A percentile compares a stretch with the other conserved stretches of the same genome.
Evolutionary conservation across 2,888 invertebrate species (phyloP).

Genomic region (Leptinotarsa haldemani): DNA sequence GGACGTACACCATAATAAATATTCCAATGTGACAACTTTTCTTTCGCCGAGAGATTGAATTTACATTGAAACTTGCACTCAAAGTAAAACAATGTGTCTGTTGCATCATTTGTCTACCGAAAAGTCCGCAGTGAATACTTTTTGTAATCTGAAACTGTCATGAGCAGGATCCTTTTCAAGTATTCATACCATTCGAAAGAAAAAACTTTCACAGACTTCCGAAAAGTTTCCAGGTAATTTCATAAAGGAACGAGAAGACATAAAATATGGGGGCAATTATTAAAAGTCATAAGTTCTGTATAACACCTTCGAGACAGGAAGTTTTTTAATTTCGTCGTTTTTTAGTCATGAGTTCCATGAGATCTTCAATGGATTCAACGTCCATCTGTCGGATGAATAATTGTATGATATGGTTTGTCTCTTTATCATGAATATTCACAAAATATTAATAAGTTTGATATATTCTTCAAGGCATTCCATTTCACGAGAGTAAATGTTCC

Average conservation of each 20-base stretch:
- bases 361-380: background rate
- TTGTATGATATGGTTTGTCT: too few relatives aligned
- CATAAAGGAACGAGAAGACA: constrained; percentile 42
- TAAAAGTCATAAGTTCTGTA: constrained; percentile 44
- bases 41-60: constrained; percentile 14
- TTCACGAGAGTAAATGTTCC: too few relatives aligned
- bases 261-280: constrained; percentile 50
- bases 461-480: too few relatives aligned
- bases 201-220: constrained; percentile 47
- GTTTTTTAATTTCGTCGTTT: constrained; percentile 26
- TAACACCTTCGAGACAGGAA: constrained; percentile 19
- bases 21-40: constrained; percentile 1
- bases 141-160: constrained; percentile 53
- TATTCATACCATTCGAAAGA: constrained; percentile 47
- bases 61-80: constrained; percentile 15
- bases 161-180: constrained; percentile 49
- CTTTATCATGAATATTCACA: too few relatives aligned
- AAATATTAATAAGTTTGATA: too few relatives aligned
- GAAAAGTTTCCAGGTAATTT: constrained; percentile 47
- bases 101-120: constrained; percentile 29
- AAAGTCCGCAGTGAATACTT: constrained; percentile 44
- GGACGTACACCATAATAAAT: constrained; percentile 8
- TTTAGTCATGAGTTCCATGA: constrained; percentile 2
- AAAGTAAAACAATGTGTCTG: constrained; percentile 30
- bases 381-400: background rate